phyloP scores from a whole-genome alignment of 2,113 vertebrate genomes.

The Daboia siamensis region DNA sequence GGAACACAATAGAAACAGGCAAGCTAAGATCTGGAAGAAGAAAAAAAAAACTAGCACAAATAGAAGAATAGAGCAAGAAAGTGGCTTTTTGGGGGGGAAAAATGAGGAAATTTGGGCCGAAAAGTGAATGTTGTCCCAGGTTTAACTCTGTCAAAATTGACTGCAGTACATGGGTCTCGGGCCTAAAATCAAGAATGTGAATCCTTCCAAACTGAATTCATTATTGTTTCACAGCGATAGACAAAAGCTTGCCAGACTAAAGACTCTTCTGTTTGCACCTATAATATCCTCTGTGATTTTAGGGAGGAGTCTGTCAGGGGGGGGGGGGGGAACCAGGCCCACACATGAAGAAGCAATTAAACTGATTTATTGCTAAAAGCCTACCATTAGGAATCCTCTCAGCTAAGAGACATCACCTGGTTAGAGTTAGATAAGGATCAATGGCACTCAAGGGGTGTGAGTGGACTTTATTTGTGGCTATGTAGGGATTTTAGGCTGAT shows the following conservation, averaged over 20 bases:
- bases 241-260: neutral
- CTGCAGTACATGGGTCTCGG: neutral
- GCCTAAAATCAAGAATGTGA: neutral
- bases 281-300: neutral
- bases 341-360: neutral
- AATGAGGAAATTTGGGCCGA: neutral
- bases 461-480: neutral
- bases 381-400: neutral
- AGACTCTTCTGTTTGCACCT: neutral
- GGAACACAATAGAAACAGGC: neutral
- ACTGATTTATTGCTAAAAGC: neutral
- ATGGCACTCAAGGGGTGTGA: neutral
- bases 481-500: neutral
- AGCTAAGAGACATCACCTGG: neutral
- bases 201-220: neutral
- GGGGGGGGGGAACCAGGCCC: neutral
- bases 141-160: neutral
- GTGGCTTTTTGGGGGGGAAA: neutral
- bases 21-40: neutral
- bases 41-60: neutral
- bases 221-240: neutral
- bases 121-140: neutral
- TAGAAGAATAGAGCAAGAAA: neutral
- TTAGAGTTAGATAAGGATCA: neutral
- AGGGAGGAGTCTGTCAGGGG: neutral